Percentiles rank a stretch among this genome's conserved stretches.
Conservation (phyloP, 2,797 vertebrate genomes). For the Platalea minor region DNA sequence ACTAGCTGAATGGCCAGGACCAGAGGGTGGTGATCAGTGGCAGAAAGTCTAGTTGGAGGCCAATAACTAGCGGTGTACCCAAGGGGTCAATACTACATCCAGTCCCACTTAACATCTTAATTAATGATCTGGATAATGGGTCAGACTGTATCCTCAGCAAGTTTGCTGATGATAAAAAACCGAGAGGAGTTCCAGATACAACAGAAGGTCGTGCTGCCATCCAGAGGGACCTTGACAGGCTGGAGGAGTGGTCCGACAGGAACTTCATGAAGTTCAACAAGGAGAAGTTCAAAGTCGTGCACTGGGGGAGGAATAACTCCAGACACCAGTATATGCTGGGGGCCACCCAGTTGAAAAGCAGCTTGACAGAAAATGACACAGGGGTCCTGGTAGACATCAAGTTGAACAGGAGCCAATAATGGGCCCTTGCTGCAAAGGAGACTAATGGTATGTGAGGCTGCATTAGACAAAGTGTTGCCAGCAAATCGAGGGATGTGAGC, state of each 20-base stretch:
- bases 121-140: not conserved
- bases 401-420: not conserved
- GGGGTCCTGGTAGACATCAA: not conserved
- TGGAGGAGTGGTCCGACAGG: not conserved
- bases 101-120: not conserved
- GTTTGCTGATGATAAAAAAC: not conserved
- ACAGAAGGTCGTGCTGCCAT: not conserved
- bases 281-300: not conserved
- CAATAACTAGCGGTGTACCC: not conserved
- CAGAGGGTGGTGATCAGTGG: not conserved
- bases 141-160: not conserved
- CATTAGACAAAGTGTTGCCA: not conserved
- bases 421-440: not conserved
- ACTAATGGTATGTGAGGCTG: not conserved
- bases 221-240: not conserved
- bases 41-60: not conserved
- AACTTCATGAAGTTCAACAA: not conserved
- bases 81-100: not conserved
- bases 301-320: not conserved
- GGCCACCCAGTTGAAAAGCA: not conserved
- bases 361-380: not conserved
- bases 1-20: not conserved
- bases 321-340: not conserved
- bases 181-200: not conserved
- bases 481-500: not conserved